Evolutionary conservation across 2,888 invertebrate genomes (phyloP).

Genomic region (Drosophila limbata): DNA sequence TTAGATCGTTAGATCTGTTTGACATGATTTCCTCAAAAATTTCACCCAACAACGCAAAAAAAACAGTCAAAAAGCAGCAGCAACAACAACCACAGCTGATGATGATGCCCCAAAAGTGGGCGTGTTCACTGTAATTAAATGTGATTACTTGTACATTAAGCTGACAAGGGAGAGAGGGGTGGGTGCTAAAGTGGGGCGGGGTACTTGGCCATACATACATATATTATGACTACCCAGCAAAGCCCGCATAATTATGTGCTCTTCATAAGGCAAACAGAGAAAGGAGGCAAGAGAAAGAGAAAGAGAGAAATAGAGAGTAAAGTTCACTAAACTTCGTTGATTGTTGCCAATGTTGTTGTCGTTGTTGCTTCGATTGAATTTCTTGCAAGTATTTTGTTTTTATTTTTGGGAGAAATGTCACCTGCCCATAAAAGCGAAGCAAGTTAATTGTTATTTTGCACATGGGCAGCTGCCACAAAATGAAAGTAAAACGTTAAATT

Average conservation of each 20-base stretch:
- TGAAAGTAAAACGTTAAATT: slow-evolving; percentile 44
- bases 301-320: slow-evolving; percentile 13
- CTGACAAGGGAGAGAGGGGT: not conserved
- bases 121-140: slow-evolving; percentile 68
- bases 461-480: slow-evolving; percentile 11
- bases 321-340: slow-evolving; percentile 66
- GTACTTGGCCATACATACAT: slow-evolving; percentile 15
- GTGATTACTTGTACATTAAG: slow-evolving; percentile 70
- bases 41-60: slow-evolving; percentile 49
- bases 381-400: slow-evolving; percentile 32
- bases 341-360: slow-evolving; percentile 5
- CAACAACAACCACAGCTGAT: slow-evolving; percentile 15
- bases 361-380: slow-evolving; percentile 23
- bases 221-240: slow-evolving; percentile 27
- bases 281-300: slow-evolving; percentile 37
- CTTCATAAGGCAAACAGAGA: slow-evolving; percentile 55
- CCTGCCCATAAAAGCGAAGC: slow-evolving; percentile 36
- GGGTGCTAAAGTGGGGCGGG: not conserved
- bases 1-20: slow-evolving; percentile 54
- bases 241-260: slow-evolving; percentile 52
- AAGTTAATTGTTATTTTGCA: slow-evolving; percentile 42
- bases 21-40: slow-evolving; percentile 64
- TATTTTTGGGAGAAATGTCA: slow-evolving; percentile 41
- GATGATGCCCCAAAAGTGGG: slow-evolving; percentile 46
- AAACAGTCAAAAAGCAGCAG: slow-evolving; percentile 29